These are phyloP conservation scores for Fundulus diaphanus DNA, from an alignment of 2,797 vertebrate species.

Conservation along the genomic window DNA sequence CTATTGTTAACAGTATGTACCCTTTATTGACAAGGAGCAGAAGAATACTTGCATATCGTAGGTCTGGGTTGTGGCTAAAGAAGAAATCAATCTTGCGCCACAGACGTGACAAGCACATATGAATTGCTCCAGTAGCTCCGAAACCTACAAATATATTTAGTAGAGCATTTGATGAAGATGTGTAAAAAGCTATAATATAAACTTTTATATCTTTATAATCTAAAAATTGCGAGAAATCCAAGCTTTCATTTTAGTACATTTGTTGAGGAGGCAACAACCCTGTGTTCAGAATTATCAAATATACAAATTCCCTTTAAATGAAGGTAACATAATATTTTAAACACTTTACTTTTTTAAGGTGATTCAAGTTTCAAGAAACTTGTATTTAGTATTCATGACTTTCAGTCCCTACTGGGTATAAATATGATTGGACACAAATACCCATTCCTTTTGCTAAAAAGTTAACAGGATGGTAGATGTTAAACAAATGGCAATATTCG, in stretches of 20 bases:
- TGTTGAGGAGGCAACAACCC: not conserved
- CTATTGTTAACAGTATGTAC: conserved; percentile 52
- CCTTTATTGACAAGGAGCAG: conserved; percentile 48
- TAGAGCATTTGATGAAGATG: not conserved
- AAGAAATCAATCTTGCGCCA: conserved; percentile 20
- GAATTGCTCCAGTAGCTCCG: not conserved
- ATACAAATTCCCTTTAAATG: not conserved
- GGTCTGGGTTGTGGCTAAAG: conserved; percentile 12
- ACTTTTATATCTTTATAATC: not conserved
- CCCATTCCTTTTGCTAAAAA: not conserved
- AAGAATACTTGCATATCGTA: conserved; percentile 40
- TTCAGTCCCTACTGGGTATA: not conserved
- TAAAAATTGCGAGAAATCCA: not conserved
- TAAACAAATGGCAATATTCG: not conserved
- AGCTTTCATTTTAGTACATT: not conserved
- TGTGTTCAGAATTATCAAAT: not conserved
- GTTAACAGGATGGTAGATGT: not conserved
- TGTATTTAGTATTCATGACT: not conserved
- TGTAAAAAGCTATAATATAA: not conserved
- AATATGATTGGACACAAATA: not conserved
- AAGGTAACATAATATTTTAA: not conserved
- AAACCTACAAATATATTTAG: not conserved
- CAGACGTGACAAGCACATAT: not conserved
- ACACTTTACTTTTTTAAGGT: not conserved
- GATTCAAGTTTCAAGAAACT: not conserved